Conservation (phyloP, 2,888 invertebrate species). For the Ectobius pallidus region DNA sequence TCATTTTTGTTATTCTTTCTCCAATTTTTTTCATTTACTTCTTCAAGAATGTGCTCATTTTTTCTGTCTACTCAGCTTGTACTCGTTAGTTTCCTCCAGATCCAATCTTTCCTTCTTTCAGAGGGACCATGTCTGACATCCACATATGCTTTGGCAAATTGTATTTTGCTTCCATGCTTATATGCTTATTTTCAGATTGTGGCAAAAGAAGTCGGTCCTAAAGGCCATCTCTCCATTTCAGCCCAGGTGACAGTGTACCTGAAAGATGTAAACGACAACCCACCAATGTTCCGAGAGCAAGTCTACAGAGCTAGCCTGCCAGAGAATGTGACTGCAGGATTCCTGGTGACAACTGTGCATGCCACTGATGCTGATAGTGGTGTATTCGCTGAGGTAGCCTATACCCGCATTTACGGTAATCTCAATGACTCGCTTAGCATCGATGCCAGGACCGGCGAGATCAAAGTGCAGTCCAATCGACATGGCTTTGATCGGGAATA, state of each 20-base stretch:
- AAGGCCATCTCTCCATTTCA: conserved; percentile 68
- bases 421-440: conserved; percentile 79
- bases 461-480: conserved; percentile 78
- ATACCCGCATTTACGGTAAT: conserved; percentile 76
- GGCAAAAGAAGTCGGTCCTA: conserved; percentile 79
- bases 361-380: conserved; percentile 76
- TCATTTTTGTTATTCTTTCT: no score
- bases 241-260: conserved; percentile 72
- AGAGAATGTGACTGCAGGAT: conserved; percentile 79
- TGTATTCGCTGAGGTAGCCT: conserved; percentile 76
- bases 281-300: conserved; percentile 76
- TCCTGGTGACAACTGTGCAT: no score
- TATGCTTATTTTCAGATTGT: conserved; percentile 65
- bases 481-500: conserved; percentile 84
- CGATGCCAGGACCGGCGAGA: conserved; percentile 77
- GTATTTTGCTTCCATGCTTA: no score
- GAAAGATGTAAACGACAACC: conserved; percentile 86
- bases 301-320: conserved; percentile 77
- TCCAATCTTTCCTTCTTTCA: no score
- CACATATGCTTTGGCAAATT: no score
- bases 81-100: no score
- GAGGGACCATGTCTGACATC: no score
- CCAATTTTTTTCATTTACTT: no score
- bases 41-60: no score
- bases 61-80: no score